phyloP scores from a whole-genome alignment of 2,888 invertebrate genomes.

The Auanema freiburgensis region DNA sequence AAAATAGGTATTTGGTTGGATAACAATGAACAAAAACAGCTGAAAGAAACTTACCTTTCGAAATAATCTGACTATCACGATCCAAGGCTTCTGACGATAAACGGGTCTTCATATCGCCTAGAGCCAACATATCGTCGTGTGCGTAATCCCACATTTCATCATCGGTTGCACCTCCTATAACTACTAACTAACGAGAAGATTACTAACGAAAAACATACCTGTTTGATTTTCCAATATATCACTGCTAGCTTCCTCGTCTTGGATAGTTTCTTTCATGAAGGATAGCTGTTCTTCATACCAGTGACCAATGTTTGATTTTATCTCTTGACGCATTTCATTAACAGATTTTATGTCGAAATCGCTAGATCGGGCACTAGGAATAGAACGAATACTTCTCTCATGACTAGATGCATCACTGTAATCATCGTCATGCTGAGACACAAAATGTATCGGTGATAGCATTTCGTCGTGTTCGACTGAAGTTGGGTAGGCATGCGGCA shows the following conservation, averaged over 20 bases:
- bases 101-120: no score
- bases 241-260: constrained; percentile 29
- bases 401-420: neutral
- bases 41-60: no score
- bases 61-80: no score
- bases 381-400: neutral
- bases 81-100: no score
- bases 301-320: constrained; percentile 13
- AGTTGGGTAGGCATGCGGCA: neutral
- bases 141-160: no score
- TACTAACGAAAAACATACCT: no score
- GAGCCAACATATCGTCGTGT: no score
- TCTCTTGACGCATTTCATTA: constrained; percentile 18
- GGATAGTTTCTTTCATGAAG: constrained; percentile 45
- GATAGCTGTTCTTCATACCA: constrained; percentile 52
- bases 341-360: constrained; percentile 15
- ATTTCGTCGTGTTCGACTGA: neutral
- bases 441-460: neutral
- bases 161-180: no score
- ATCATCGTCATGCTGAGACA: constrained; percentile 1
- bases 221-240: no score
- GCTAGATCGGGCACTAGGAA: neutral
- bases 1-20: no score
- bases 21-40: no score
- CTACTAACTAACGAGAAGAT: no score